phyloP scores from a whole-genome alignment of 1,140 invertebrate genomes.

The Neodiprion virginianus region DNA sequence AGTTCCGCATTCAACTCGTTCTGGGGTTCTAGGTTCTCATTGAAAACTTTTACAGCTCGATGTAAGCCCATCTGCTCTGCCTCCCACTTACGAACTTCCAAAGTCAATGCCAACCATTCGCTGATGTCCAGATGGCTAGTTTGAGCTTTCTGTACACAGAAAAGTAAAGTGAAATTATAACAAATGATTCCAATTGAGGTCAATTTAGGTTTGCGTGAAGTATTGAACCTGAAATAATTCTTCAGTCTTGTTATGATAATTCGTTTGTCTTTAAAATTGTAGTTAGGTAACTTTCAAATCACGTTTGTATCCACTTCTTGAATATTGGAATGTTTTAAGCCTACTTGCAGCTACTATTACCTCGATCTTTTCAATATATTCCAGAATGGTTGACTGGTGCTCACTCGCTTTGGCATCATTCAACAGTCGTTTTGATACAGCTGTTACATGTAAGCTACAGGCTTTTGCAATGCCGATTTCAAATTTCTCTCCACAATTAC shows the following conservation, averaged over 20 bases:
- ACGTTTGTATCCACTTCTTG: too few species aligned
- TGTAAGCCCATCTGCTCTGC: constrained; percentile 36
- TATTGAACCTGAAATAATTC: not conserved
- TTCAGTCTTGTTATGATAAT: not conserved
- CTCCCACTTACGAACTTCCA: constrained; percentile 48
- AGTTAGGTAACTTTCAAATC: too few species aligned
- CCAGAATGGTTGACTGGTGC: constrained; percentile 32
- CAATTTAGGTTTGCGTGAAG: not conserved
- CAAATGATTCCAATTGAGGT: not conserved
- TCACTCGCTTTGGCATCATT: constrained; percentile 30
- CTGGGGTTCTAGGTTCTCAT: constrained; percentile 27
- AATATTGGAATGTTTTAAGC: constrained; percentile 6
- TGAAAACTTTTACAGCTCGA: constrained; percentile 39
- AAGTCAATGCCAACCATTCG: constrained; percentile 44
- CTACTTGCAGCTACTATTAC: constrained; percentile 25
- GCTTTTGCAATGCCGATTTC: constrained; percentile 42
- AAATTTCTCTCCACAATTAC: constrained; percentile 25
- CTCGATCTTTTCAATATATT: constrained; percentile 44
- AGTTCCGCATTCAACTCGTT: constrained; percentile 26
- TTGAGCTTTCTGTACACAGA: constrained; percentile 5
- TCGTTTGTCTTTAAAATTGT: constrained; percentile 24
- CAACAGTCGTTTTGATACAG: constrained; percentile 33
- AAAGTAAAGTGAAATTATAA: not conserved
- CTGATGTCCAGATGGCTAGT: constrained; percentile 28
- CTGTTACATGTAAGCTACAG: constrained; percentile 43